Evolutionary conservation across 2,797 vertebrate genomes (phyloP).

Genomic region (Coendou prehensilis): DNA sequence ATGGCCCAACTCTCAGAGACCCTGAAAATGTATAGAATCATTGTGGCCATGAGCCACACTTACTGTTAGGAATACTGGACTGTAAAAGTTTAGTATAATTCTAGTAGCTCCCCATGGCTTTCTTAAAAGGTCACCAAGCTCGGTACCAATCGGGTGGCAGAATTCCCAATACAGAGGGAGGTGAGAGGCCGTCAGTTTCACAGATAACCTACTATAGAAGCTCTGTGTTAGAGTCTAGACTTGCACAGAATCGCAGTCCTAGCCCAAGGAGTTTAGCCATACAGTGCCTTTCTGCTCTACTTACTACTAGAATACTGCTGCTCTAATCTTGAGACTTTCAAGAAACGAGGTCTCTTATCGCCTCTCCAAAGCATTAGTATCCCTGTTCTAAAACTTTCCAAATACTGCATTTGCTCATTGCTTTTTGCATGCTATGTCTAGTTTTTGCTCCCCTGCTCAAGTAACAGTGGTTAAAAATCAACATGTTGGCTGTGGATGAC

Average conservation of each 20-base stretch:
- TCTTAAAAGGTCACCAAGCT: neutral
- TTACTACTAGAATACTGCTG: neutral
- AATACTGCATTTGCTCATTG: neutral
- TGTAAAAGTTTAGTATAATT: neutral
- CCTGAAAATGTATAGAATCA: neutral
- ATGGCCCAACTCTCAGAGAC: neutral
- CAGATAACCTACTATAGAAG: neutral
- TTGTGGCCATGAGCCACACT: neutral
- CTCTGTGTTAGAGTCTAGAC: neutral
- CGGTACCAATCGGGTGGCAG: neutral
- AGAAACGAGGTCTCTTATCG: neutral
- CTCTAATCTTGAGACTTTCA: neutral
- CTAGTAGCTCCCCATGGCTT: neutral
- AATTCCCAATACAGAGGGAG: neutral
- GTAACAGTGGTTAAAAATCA: conserved; percentile 13
- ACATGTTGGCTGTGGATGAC: neutral
- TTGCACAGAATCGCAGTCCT: neutral
- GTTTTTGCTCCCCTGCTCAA: neutral
- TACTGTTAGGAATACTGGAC: neutral
- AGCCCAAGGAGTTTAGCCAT: no score
- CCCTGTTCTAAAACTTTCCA: neutral
- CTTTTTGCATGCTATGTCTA: conserved; percentile 10
- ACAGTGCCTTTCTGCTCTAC: neutral
- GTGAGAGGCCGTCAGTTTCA: neutral
- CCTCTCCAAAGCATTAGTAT: neutral